Evolutionary conservation across 2,888 invertebrate species (phyloP).

Genomic region (Drosophila suboccidentalis): DNA sequence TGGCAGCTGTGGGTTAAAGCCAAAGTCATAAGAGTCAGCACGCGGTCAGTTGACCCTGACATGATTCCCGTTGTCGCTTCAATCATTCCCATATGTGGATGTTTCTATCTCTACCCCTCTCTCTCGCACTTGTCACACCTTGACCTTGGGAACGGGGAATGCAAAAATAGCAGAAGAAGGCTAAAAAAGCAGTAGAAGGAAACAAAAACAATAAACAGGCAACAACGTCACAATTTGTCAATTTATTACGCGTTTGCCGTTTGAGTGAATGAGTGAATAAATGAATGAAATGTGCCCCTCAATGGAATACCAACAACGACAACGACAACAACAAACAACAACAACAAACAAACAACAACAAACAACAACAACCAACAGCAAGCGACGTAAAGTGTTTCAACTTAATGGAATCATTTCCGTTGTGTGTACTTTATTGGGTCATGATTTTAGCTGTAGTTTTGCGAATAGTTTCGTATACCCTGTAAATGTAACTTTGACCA

Average conservation of each 20-base stretch:
- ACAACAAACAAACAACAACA: slow-evolving; percentile 7
- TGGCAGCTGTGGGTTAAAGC: slow-evolving; percentile 15
- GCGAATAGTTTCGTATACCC: slow-evolving; percentile 20
- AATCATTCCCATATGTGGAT: slow-evolving; percentile 25
- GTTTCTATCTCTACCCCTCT: not conserved
- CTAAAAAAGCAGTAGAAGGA: slow-evolving; percentile 3
- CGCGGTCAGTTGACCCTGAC: slow-evolving; percentile 59
- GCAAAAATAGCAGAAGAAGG: slow-evolving; percentile 10
- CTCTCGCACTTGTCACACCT: slow-evolving; percentile 2
- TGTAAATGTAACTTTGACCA: not conserved
- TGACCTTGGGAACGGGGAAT: slow-evolving; percentile 23
- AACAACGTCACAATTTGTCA: slow-evolving; percentile 43
- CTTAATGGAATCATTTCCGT: slow-evolving; percentile 69
- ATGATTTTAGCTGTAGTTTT: slow-evolving; percentile 45
- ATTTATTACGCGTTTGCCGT: slow-evolving; percentile 59
- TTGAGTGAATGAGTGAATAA: slow-evolving; percentile 43
- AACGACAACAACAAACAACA: slow-evolving; percentile 3
- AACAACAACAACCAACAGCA: slow-evolving; percentile 6
- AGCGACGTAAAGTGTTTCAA: slow-evolving; percentile 42
- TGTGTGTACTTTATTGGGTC: slow-evolving; percentile 48
- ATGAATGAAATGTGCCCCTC: slow-evolving; percentile 26
- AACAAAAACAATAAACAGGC: not conserved
- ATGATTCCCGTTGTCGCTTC: slow-evolving; percentile 45
- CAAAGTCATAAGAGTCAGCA: slow-evolving; percentile 19
- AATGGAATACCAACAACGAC: slow-evolving; percentile 31